Evolutionary conservation across 2,797 vertebrate genomes (phyloP).

Genomic region (Leucoraja ocellata): DNA sequence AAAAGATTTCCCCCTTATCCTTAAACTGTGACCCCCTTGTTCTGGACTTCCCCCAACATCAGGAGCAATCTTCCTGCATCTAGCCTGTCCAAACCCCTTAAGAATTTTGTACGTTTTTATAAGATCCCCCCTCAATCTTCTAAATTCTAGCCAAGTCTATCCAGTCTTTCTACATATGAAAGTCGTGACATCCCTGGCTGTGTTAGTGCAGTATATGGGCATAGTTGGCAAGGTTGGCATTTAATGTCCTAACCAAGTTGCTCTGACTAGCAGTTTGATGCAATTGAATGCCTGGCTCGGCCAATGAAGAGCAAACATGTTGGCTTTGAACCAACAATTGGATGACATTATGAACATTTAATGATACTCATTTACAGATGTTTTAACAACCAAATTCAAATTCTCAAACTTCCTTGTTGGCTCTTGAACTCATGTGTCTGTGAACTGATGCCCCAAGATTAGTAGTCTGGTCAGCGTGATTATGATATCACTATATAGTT

Average conservation of each 20-base stretch:
- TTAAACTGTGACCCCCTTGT: too few relatives aligned
- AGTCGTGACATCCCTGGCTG: too few relatives aligned
- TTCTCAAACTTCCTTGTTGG: background rate
- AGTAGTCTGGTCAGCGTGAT: too few relatives aligned
- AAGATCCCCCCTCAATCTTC: too few relatives aligned
- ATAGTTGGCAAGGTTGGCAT: background rate
- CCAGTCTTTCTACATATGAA: too few relatives aligned
- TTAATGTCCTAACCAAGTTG: background rate
- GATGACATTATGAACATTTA: background rate
- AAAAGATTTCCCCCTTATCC: too few relatives aligned
- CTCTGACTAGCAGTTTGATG: background rate
- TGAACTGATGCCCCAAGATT: background rate
- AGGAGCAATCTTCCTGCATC: too few relatives aligned
- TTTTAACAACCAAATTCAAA: background rate
- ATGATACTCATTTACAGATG: conserved; percentile 13
- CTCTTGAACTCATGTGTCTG: background rate
- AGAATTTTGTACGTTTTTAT: too few relatives aligned
- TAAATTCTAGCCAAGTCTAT: too few relatives aligned
- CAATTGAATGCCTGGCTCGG: background rate
- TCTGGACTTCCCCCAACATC: too few relatives aligned
- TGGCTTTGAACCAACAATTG: background rate
- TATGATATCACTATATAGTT: background rate
- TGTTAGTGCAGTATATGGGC: background rate
- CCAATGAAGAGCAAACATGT: background rate
- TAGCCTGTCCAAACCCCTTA: too few relatives aligned